phyloP scores from a whole-genome alignment of 2,797 vertebrate genomes.

The Mormyrops attenuatus region DNA sequence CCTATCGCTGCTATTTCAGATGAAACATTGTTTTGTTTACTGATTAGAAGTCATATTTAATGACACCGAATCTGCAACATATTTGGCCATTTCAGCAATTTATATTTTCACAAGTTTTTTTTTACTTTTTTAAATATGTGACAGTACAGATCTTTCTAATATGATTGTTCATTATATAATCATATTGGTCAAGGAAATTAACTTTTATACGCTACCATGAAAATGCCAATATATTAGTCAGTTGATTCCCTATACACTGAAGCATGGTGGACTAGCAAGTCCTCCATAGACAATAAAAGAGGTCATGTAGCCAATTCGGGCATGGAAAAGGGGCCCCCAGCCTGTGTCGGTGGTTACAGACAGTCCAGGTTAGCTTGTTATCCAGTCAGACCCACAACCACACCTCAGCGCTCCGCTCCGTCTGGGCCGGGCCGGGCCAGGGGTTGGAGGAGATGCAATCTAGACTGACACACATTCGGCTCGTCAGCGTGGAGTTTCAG shows the following conservation, averaged over 20 bases:
- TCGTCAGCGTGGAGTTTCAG: constrained; percentile 27
- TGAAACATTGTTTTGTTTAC: constrained; percentile 9
- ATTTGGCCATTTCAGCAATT: background rate
- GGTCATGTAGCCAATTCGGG: background rate
- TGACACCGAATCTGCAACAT: background rate
- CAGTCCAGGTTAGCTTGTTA: constrained; percentile 7
- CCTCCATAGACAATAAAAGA: background rate
- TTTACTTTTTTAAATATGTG: background rate
- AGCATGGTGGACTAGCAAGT: background rate
- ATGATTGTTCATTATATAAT: background rate
- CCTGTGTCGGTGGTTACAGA: background rate
- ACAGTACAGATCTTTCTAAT: background rate
- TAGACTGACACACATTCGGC: constrained; percentile 30
- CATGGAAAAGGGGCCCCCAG: background rate
- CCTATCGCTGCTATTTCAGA: background rate
- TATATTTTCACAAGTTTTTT: background rate
- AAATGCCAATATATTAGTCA: background rate
- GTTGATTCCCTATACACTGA: background rate
- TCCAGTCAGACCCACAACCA: background rate
- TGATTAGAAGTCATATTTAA: constrained; percentile 11
- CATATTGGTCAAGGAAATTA: background rate
- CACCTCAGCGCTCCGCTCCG: background rate
- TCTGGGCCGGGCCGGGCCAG: background rate
- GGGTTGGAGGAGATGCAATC: constrained; percentile 26
- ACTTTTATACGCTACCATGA: background rate